Evolutionary conservation across 2,113 vertebrate species (phyloP), one percentile per base, ranked within the genome.

Genomic region (Oncorhynchus masou): DNA sequence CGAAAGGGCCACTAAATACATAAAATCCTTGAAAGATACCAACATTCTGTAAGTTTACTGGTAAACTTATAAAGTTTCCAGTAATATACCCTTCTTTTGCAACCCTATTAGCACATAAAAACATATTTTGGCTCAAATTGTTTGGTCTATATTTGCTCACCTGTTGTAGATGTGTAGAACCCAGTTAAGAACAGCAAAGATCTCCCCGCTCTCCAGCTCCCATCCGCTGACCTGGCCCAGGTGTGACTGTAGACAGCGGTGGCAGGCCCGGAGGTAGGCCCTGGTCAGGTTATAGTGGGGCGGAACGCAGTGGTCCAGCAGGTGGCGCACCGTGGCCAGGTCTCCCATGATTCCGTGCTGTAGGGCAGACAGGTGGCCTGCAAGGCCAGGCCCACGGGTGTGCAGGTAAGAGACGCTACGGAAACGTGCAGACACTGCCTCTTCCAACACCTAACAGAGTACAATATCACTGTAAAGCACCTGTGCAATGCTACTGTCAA

Each of bases 101-200:
- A 45, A 45, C 39, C 39, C 39, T 45, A 45, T 45, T 2, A n/a
- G 65, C n/a, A 22, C 66, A 27, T 13, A 45, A 11, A 48, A 24
- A 74, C 6, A 64, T 7, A 15, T 29, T 45, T 7, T 3, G 15
- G 3, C 16, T 54, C 16, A 54, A 16, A 54, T n/a, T 15, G 1
- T 4, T n/a, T 4, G 4, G 12, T 31, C 5, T 51, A 11, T 67
- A 70, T 39, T 13, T 66, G 1, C 78, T 88, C 77, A 99, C 98
- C 97, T 97, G 84, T 84, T 92, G 88, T 98, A 99, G 70, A 96
- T 91, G 6, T 84, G 94, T n/a, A 96, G 89, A 0, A 91, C 92
- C 98, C 98, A 99, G 81, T 95, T 94, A 0, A 99, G 95, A 73
- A 99, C 89, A 9, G 95, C 90, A 48, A 99, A 98, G 76, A 97